phyloP scores from a whole-genome alignment of 2,797 vertebrate species.

The Malurus splendens region DNA sequence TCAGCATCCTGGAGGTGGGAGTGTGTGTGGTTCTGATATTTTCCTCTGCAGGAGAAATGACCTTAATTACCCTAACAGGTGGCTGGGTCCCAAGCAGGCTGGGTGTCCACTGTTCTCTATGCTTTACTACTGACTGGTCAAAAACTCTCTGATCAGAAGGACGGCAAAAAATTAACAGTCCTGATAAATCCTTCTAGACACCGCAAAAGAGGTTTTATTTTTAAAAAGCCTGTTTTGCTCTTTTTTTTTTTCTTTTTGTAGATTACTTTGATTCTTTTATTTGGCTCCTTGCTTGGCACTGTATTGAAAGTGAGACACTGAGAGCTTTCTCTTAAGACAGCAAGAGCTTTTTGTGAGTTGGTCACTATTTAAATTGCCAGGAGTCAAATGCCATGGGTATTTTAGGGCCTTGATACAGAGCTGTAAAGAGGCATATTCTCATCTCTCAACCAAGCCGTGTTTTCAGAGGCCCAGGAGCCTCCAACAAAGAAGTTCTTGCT shows the following conservation, averaged over 20 bases:
- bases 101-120: not conserved
- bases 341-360: not conserved
- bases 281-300: not conserved
- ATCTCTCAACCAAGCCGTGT: not conserved
- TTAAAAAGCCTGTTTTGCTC: fast-evolving
- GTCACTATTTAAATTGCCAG: not conserved
- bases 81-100: not conserved
- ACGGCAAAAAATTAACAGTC: not conserved
- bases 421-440: not conserved
- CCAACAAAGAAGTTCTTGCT: constrained; percentile 5
- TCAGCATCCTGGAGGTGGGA: not conserved
- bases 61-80: not conserved
- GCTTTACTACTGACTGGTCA: not conserved
- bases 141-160: not conserved
- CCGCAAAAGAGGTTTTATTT: not conserved
- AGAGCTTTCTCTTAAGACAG: not conserved
- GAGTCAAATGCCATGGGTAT: not conserved
- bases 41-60: not conserved
- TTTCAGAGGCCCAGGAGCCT: not conserved
- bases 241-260: fast-evolving
- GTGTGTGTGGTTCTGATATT: not conserved
- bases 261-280: not conserved
- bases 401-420: not conserved
- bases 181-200: not conserved
- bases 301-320: not conserved